Conservation (phyloP, 2,113 vertebrate genomes). For the Halichoeres trimaculatus region DNA sequence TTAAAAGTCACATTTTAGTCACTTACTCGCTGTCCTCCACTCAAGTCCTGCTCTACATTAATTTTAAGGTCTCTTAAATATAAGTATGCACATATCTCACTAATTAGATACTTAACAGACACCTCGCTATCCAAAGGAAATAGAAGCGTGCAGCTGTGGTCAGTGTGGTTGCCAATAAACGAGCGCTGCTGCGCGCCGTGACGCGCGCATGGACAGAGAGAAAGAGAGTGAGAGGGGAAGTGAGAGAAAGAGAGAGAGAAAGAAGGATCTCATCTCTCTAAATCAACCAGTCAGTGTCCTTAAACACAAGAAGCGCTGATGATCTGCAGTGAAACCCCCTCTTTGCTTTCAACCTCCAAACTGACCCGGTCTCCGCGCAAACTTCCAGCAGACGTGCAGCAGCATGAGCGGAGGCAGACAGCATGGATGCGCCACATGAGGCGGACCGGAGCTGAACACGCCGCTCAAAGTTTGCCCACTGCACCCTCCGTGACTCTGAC, state of each 20-base stretch:
- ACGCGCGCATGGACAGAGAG: slow-evolving; percentile 47
- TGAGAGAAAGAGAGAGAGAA: slow-evolving; percentile 34
- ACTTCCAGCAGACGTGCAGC: slow-evolving; percentile 69
- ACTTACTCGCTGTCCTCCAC: neutral
- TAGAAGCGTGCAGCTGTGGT: slow-evolving; percentile 37
- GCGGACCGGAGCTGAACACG: slow-evolving; percentile 71
- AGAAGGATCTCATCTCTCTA: slow-evolving; percentile 62
- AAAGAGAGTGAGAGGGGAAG: neutral
- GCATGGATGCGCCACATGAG: slow-evolving; percentile 79
- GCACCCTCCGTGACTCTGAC: slow-evolving; percentile 48
- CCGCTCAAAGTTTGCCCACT: slow-evolving; percentile 58
- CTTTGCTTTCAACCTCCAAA: slow-evolving; percentile 40
- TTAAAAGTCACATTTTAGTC: neutral
- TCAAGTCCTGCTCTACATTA: neutral
- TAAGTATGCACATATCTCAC: neutral
- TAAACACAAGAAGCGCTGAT: slow-evolving; percentile 65
- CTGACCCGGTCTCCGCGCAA: slow-evolving; percentile 64
- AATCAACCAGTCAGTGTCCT: slow-evolving; percentile 62
- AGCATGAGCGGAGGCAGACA: slow-evolving; percentile 44
- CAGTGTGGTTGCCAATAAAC: slow-evolving; percentile 40
- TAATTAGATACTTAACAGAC: neutral
- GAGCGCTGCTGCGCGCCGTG: slow-evolving; percentile 52
- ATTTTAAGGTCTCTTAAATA: neutral
- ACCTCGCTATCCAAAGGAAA: neutral
- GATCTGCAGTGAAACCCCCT: slow-evolving; percentile 51